phyloP scores from a whole-genome alignment of 2,113 vertebrate genomes.

The Cettia cetti region DNA sequence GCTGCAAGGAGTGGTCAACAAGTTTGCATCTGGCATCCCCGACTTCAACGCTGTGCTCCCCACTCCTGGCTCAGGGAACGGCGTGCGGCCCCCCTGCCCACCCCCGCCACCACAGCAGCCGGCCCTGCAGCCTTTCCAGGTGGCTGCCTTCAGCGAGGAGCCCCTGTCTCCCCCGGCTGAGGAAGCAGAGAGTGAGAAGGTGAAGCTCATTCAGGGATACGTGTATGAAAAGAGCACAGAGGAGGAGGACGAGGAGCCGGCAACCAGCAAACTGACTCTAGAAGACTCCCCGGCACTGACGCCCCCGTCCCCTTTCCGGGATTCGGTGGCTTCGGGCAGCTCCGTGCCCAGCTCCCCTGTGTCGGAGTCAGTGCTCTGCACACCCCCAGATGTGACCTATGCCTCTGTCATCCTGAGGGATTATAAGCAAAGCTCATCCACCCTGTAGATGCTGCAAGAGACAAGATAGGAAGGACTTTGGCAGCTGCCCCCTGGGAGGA shows the following conservation, averaged over 20 bases:
- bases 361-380: constrained; percentile 82
- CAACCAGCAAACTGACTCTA: constrained; percentile 78
- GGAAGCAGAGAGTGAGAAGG: constrained; percentile 76
- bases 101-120: constrained; percentile 59
- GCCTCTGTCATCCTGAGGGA: constrained; percentile 86
- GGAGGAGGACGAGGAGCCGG: constrained; percentile 75
- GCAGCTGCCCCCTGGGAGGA: neutral
- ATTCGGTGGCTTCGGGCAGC: constrained; percentile 88
- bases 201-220: constrained; percentile 88
- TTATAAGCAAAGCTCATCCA: constrained; percentile 96
- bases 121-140: constrained; percentile 72
- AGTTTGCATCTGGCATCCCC: constrained; percentile 74
- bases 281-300: constrained; percentile 88
- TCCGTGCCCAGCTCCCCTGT: constrained; percentile 82
- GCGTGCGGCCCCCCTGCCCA: constrained; percentile 60
- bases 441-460: constrained; percentile 77
- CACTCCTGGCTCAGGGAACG: constrained; percentile 42
- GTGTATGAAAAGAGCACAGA: constrained; percentile 83
- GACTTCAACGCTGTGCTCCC: constrained; percentile 74
- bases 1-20: constrained; percentile 79
- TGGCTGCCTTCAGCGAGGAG: constrained; percentile 74
- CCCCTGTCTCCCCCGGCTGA: constrained; percentile 68
- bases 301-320: constrained; percentile 94
- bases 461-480: neutral
- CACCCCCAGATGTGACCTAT: constrained; percentile 81